Percentiles rank a stretch among this genome's conserved stretches.
These are phyloP conservation scores for Chironomus striatipennis DNA, from an alignment of 1,140 invertebrate genomes.

Conservation along the genomic window DNA sequence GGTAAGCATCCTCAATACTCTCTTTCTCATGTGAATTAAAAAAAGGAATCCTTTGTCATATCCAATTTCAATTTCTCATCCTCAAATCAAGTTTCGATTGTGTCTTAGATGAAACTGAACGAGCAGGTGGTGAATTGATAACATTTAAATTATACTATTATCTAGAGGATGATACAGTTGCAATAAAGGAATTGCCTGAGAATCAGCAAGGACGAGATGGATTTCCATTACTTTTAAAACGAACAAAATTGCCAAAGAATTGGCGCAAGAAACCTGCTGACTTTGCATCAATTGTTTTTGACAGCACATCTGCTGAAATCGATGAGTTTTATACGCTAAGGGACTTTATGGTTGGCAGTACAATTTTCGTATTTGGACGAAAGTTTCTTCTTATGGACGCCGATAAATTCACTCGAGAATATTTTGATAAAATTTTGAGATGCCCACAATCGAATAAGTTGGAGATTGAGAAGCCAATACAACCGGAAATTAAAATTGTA, in stretches of 20 bases:
- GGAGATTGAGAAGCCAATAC: conserved; percentile 27
- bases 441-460: conserved; percentile 31
- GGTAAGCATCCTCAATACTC: conserved; percentile 37
- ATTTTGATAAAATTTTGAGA: conserved; percentile 44
- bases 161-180: conserved; percentile 68
- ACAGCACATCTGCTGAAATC: conserved; percentile 58
- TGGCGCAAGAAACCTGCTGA: conserved; percentile 56
- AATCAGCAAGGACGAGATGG: conserved; percentile 64
- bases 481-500: conserved; percentile 31
- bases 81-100: conserved; percentile 55
- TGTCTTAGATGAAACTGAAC: conserved; percentile 64
- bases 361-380: conserved; percentile 55
- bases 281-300: conserved; percentile 50
- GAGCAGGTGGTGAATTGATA: conserved; percentile 51
- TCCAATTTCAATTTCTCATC: conserved; percentile 30
- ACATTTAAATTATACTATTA: conserved; percentile 63
- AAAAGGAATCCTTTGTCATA: conserved; percentile 21
- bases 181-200: conserved; percentile 61
- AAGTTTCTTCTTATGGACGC: conserved; percentile 70
- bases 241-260: conserved; percentile 69
- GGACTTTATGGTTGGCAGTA: conserved; percentile 66
- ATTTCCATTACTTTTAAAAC: conserved; percentile 59
- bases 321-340: conserved; percentile 62
- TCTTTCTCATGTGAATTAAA: conserved; percentile 5
- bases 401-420: conserved; percentile 69